A percentile compares a stretch with the other conserved stretches of the same genome.
Evolutionary conservation across 2,113 vertebrate species (phyloP).

Genomic region (Gorsachius goisagi): DNA sequence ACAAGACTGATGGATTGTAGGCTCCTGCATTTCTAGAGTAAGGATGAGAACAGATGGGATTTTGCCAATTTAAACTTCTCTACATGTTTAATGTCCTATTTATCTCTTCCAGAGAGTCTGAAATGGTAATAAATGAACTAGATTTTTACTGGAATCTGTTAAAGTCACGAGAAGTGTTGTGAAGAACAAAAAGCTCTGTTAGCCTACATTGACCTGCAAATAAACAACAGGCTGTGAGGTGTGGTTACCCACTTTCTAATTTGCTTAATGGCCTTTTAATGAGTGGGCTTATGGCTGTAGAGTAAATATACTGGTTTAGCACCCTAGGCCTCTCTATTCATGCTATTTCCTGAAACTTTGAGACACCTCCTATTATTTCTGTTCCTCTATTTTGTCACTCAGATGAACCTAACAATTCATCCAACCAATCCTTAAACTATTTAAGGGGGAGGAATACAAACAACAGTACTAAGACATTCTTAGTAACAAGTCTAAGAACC

Average conservation of each 20-base stretch:
- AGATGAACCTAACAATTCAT: not conserved
- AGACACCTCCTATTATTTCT: not conserved
- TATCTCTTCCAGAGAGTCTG: conserved; percentile 60
- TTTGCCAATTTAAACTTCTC: conserved; percentile 66
- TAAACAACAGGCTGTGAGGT: conserved; percentile 59
- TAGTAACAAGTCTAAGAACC: not conserved
- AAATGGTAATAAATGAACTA: conserved; percentile 60
- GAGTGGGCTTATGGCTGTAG: conserved; percentile 22
- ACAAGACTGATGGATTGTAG: conserved; percentile 47
- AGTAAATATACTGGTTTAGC: conserved; percentile 18
- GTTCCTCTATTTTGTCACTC: not conserved
- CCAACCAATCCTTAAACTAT: not conserved
- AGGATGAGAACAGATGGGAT: conserved; percentile 58
- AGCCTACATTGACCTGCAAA: conserved; percentile 54
- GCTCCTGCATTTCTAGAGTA: conserved; percentile 29
- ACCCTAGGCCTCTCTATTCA: not conserved
- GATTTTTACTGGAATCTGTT: conserved; percentile 56
- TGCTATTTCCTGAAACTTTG: not conserved
- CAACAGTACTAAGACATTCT: not conserved
- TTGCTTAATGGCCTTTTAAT: conserved; percentile 58
- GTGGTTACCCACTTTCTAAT: conserved; percentile 53
- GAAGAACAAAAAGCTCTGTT: conserved; percentile 61
- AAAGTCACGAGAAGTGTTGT: conserved; percentile 29
- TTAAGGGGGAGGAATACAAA: not conserved
- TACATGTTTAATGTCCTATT: conserved; percentile 65